Evolutionary conservation across 2,888 invertebrate species (phyloP), one percentile per base, ranked within the genome.

Genomic region (Pterostichus niger): DNA sequence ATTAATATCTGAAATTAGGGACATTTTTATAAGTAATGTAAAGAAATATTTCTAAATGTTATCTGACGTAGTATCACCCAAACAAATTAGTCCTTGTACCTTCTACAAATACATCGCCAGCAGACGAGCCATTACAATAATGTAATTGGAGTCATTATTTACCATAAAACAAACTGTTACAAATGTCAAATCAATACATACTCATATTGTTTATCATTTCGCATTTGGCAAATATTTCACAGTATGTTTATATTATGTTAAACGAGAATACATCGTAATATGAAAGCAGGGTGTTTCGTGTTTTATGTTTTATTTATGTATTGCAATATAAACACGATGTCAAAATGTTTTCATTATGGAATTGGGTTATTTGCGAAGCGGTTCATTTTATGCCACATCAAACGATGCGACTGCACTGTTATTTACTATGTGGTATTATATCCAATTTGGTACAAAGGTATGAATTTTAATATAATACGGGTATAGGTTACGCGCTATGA

Each of bases 321-420:
- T 9, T 59, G 17, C n/a, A 40, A 0, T 13, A 35, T 64, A 64
- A 64, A 40, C 64, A 49, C 13, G 13, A 2, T 13, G 13, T 7
- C n/a, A 5, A 59, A 64, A 64, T 64, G 64, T 64, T 64, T 64
- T 64, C 64, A 64, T 35, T 35, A 35, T 31, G n/a, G 33, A 64
- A 40, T 64, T 64, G 31, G 64, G 64, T 35, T 64, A 64, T 33
- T 6, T 49, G 49, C 49, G 35, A 35, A 13, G 0, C 9, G n/a
- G 13, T 10, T 31, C 59, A 31, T 31, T 59, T 31, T 59, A 15
- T 54, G 17, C n/a, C n/a, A 64, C 64, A 35, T 64, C 64, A 64
- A 64, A 64, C 64, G 35, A 24, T 59, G 40, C 17, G 3, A 24
- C 56, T 6, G 17, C 24, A 24, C 24, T 17, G 56, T 24, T 24